Percentiles rank a stretch among this genome's conserved stretches.
Evolutionary conservation across 2,888 invertebrate species (phyloP).

Genomic region (Aspidiotus destructor): DNA sequence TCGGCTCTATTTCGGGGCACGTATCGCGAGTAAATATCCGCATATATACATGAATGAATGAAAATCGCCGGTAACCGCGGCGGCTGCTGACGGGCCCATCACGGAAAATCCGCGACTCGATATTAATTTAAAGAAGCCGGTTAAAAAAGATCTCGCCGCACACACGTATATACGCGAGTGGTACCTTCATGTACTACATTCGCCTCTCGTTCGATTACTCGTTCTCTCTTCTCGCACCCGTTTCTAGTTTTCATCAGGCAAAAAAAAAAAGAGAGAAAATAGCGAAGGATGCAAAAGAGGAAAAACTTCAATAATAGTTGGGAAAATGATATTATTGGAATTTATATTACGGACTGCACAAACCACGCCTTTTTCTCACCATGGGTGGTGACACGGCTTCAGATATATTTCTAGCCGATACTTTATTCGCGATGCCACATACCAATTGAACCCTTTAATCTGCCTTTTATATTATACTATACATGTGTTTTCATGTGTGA

Average conservation of each 20-base stretch:
- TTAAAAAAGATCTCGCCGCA: background rate
- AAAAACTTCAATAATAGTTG: constrained; percentile 28
- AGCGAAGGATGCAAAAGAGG: constrained; percentile 16
- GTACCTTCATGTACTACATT: background rate
- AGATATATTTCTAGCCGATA: constrained; percentile 28
- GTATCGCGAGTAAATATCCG: no score
- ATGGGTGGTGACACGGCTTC: constrained; percentile 27
- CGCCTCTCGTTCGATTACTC: background rate
- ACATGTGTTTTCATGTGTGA: constrained; percentile 24
- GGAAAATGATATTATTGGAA: constrained; percentile 28
- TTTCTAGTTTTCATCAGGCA: background rate
- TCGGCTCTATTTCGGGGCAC: no score
- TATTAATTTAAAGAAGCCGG: background rate
- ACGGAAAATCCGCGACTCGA: no score
- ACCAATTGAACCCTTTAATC: constrained; percentile 29
- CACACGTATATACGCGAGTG: no score
- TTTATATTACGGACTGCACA: constrained; percentile 23
- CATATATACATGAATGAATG: no score
- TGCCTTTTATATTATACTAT: constrained; percentile 26
- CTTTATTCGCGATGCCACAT: constrained; percentile 28
- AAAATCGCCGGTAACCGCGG: no score
- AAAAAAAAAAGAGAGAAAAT: background rate
- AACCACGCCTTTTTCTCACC: constrained; percentile 24
- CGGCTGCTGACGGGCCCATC: no score
- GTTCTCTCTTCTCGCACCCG: background rate